A percentile compares a stretch with the other conserved stretches of the same genome.
Evolutionary conservation across 2,797 vertebrate species (phyloP).

Genomic region (Sebastiscus tertius): DNA sequence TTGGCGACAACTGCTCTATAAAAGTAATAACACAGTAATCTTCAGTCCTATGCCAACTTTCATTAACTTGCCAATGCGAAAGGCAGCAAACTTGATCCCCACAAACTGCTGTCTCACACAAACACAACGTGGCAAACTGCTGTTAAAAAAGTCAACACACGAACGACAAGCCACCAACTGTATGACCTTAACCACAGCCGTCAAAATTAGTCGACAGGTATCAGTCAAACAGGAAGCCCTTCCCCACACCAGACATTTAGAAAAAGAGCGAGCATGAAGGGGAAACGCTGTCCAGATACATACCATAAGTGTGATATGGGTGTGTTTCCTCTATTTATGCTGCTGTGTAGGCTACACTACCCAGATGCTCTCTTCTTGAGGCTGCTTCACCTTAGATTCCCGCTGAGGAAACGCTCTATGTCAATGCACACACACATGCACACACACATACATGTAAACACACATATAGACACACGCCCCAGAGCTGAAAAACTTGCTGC

Average conservation of each 20-base stretch:
- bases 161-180: not conserved
- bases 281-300: slow-evolving; percentile 59
- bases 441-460: slow-evolving; percentile 31
- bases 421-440: slow-evolving; percentile 21
- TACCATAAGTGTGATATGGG: slow-evolving; percentile 78
- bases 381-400: slow-evolving; percentile 54
- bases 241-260: slow-evolving; percentile 20
- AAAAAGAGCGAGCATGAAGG: slow-evolving; percentile 37
- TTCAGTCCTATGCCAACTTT: slow-evolving; percentile 31
- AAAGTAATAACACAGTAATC: not conserved
- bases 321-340: slow-evolving; percentile 52
- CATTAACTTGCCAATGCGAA: not conserved
- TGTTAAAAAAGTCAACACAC: not conserved
- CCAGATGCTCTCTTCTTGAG: slow-evolving; percentile 34
- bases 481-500: slow-evolving; percentile 55
- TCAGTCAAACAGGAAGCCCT: slow-evolving; percentile 59
- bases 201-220: slow-evolving; percentile 7
- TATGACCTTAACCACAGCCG: not conserved
- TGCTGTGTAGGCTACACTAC: slow-evolving; percentile 27
- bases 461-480: slow-evolving; percentile 37
- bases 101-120: not conserved
- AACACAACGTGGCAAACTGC: not conserved
- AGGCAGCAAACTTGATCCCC: not conserved
- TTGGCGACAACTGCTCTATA: slow-evolving; percentile 6
- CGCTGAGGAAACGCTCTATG: slow-evolving; percentile 31